Base-by-base conservation (phyloP, 64 coral and sea anemone species). In the Montipora cactus region DNA sequence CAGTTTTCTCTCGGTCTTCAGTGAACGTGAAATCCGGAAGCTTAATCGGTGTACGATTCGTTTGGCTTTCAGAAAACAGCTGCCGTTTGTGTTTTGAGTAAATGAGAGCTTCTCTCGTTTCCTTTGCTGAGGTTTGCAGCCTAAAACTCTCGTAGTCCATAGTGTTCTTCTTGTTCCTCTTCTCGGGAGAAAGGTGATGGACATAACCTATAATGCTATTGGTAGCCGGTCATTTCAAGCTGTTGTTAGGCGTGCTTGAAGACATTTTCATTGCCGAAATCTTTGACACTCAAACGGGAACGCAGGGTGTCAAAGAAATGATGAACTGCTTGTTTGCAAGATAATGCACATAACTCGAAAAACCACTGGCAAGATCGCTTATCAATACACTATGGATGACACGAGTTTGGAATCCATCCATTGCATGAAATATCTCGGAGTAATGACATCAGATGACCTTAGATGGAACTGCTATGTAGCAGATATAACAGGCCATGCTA, bases 21-120 rank as follows among this genome's bases (percentile, higher is more conserved):
- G 89, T 91, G 5, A 81, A 91, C 37, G 89, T 91, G 67, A 81
- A 91, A 21, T 69, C 71, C 14, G 49, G 3, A 3, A 91, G 67
- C 78, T 82, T 91, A 9, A 91, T 69, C 47, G 90, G 79, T 44
- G 44, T 83, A 3, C 49, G 16, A 16, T 25, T 82, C 45, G 28
- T 81, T 44, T 91, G 61, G 44, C 91, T 86, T 83, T 92, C 50
- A 13, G 59, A 62, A 11, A 92, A 68, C 25, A 86, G 72, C 47
- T 74, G 76, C 21, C 73, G 51, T 84, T 86, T 51, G 69, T 78
- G 37, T 68, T 75, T 75, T 7, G 83, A 88, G 75, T 93, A 93
- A 76, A 87, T 47, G 69, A 91, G 90, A 23, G 23, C 23, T 23
- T n/a, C n/a, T 75, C 75, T 91, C 16, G 79, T 91, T 28, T 83